These are phyloP conservation scores for Macrosteles quadrilineatus DNA, from an alignment of 1,140 invertebrate genomes.

Conservation along the genomic window DNA sequence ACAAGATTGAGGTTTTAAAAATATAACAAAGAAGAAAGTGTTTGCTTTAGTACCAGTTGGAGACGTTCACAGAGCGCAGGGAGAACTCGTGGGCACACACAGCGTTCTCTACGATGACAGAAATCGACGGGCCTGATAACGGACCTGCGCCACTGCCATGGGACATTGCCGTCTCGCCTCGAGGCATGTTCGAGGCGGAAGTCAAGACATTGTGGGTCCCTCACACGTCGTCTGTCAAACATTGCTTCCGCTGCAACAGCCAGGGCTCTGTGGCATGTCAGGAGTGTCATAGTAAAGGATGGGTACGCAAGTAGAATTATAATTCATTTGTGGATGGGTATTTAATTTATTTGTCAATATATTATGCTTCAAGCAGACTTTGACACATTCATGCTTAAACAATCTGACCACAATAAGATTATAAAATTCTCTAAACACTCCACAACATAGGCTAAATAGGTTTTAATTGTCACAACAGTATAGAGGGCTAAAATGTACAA, in stretches of 20 bases:
- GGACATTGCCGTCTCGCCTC: slow-evolving; percentile 54
- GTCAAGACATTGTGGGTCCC: slow-evolving; percentile 56
- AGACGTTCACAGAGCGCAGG: slow-evolving; percentile 61
- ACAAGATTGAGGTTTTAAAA: too few relatives aligned
- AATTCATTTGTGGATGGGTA: too few relatives aligned
- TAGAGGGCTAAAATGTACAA: too few relatives aligned
- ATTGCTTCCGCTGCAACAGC: slow-evolving; percentile 58
- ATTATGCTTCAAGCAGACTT: not conserved
- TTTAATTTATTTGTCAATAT: not conserved
- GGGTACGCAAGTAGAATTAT: slow-evolving; percentile 47
- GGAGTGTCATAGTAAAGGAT: slow-evolving; percentile 57
- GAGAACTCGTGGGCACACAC: slow-evolving; percentile 58
- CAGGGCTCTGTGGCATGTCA: slow-evolving; percentile 55
- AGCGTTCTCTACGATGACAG: slow-evolving; percentile 54
- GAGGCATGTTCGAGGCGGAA: slow-evolving; percentile 53
- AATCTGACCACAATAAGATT: not conserved
- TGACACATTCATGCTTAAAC: not conserved
- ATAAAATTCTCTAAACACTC: too few relatives aligned
- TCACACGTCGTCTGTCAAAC: slow-evolving; percentile 59
- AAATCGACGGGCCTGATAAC: slow-evolving; percentile 53
- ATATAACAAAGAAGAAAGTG: too few relatives aligned
- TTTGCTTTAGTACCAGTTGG: slow-evolving; percentile 56
- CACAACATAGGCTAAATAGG: too few relatives aligned
- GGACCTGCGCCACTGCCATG: slow-evolving; percentile 58
- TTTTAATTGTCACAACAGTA: too few relatives aligned